These are phyloP conservation scores for Ptilodon capucinus DNA, from an alignment of 2,888 invertebrate genomes.

Conservation along the genomic window DNA sequence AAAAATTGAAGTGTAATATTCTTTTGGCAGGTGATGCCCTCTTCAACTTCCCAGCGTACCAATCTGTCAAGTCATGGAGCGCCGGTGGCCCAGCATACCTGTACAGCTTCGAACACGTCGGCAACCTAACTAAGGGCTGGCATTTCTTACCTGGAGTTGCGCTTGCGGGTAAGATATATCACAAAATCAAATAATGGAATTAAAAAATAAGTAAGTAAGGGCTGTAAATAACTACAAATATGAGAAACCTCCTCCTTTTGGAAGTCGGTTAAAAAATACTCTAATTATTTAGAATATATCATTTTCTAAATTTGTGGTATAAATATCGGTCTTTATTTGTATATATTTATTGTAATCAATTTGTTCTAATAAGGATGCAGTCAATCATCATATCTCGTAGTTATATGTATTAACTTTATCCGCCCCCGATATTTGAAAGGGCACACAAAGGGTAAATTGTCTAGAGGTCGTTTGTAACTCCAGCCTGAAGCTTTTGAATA, in stretches of 20 bases:
- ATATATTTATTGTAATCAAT: no score
- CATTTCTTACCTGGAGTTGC: slow-evolving; percentile 86
- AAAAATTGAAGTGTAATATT: neutral
- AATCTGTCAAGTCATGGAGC: slow-evolving; percentile 88
- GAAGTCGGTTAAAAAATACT: no score
- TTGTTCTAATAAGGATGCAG: no score
- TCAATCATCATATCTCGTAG: no score
- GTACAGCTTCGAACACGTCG: slow-evolving; percentile 89
- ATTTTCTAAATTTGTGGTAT: no score
- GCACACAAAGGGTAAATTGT: neutral
- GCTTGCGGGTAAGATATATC: slow-evolving; percentile 73
- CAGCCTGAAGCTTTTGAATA: no score
- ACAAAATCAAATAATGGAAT: no score
- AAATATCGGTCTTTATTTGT: no score
- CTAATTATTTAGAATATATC: no score
- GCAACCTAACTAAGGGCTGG: slow-evolving; percentile 83
- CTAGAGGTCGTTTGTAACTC: slow-evolving; percentile 1
- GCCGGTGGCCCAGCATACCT: slow-evolving; percentile 84
- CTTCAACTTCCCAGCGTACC: slow-evolving; percentile 89
- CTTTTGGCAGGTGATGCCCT: slow-evolving; percentile 84
- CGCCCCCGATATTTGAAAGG: neutral
- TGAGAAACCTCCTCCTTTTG: no score
- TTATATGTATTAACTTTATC: neutral
- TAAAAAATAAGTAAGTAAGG: no score
- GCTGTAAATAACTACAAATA: no score